Base-by-base conservation (phyloP, 2,113 vertebrate genomes). In the Zonotrichia leucophrys region DNA sequence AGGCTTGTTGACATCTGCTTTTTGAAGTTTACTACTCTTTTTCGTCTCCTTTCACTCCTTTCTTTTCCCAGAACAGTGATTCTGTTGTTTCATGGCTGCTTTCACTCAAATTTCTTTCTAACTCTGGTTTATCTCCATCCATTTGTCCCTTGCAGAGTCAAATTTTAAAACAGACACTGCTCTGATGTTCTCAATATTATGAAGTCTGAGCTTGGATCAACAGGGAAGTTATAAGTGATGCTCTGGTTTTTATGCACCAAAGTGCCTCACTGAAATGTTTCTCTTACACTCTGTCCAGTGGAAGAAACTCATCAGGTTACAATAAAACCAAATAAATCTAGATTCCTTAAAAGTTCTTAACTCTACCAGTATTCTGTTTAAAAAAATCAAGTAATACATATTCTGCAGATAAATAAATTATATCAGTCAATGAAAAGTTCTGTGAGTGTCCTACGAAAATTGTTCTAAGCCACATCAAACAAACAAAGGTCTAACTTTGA, bases 51-150 rank as follows among this genome's bases (percentile, higher is more conserved):
- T 91, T 94, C 69, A 70, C 44, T 82, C 49, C 66, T 82, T 94
- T 84, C 62, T 95, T 95, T 76, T 56, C 67, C 52, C 41, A 79
- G 58, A 94, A 91, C 85, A 95, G 58, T 5, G 2, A 64, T 91
- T 69, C 92, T 88, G 27, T 83, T 96, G 92, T 96, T 96, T 90
- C 82, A 64, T 53, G 13, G 66, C 33, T 83, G 49, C 41, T 94
- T 91, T 94, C 70, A 79, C 63, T 66, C 53, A 44, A 83, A 90
- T 85, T 73, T 63, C 58, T 42, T 82, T 93, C 62, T 76, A 41
- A 35, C 28, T 91, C 49, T 56, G 10, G 14, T 84, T 87, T 85
- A 37, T 44, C 55, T 89, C 39, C 41, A 63, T 68, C 49, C 70
- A 73, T 76, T 87, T 5, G 6, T 81, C 56, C 31, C 31, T 50